Base-by-base conservation (phyloP, 2,888 invertebrate genomes). In the Drosophila austrosaltans region DNA sequence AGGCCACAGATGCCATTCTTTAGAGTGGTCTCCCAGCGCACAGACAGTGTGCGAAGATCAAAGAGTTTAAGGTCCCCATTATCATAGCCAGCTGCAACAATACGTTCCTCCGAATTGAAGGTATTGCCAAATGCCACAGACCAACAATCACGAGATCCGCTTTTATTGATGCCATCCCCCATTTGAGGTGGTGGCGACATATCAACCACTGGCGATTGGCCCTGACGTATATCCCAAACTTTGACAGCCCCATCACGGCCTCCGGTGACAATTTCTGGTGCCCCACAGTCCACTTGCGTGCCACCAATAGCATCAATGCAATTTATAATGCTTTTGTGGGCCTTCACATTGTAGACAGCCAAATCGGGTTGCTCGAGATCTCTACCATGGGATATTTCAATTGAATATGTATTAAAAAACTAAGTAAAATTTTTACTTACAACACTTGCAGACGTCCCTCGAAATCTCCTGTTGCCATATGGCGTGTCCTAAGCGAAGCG, bases 41-140 rank as follows among this genome's bases (percentile, higher is more conserved):
- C 92, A 0, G 95, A 93, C 96, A 98, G 96, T 4, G 95, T 95
- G 70, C 96, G 94, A 30, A 99, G 93, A 91, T 99, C 98, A 91
- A 97, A 98, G 93, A 99, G 94, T 93, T 98, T 99, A 2, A 99
- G 92, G 90, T 99, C 99, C 0, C 99, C 99, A 91, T 99, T 99
- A 90, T 99, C 98, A 89, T 98, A 99, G 1, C 99, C 99, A 8
- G 98, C 97, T 30, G 95, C 96, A 0, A 99, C 95, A 66, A 96
- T 94, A 66, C 98, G 94, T 84, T 99, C 98, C 32, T 96, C 94
- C 56, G 96, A 95, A 90, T 96, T 97, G 92, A 96, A 97, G 0
- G 98, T 96, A 93, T 98, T 96, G 0, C 98, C 98, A 90, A 99
- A 98, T 0, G 96, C 95, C 0, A 98, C 98, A 0, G 96, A 93